Percentiles rank a stretch among this genome's conserved stretches.
Conservation (phyloP, 2,797 vertebrate species). For the Tragelaphus oryx region DNA sequence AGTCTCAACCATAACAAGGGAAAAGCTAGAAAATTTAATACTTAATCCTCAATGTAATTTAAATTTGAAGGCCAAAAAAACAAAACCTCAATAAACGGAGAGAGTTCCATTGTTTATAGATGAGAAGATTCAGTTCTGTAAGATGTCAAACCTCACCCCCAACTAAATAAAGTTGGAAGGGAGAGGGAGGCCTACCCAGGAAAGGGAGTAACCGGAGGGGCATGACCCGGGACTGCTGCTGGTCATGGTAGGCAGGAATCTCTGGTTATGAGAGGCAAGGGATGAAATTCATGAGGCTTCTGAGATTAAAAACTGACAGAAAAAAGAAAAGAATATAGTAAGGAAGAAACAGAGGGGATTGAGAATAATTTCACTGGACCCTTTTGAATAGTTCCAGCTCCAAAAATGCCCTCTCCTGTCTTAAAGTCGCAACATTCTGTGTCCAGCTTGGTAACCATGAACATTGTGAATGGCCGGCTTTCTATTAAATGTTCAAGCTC, state of each 20-base stretch:
- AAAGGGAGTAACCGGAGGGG: neutral
- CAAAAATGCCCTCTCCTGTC: neutral
- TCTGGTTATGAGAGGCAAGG: neutral
- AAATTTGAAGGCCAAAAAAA: neutral
- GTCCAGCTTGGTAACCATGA: neutral
- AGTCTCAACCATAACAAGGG: neutral
- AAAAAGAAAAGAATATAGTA: neutral
- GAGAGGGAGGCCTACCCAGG: neutral
- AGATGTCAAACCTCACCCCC: neutral
- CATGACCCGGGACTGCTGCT: neutral
- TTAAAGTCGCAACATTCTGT: neutral
- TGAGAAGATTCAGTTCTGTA: neutral
- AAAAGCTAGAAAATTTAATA: neutral
- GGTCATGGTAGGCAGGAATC: neutral
- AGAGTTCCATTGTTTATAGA: neutral
- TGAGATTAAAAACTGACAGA: neutral
- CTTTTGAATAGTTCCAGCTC: neutral
- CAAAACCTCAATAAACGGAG: neutral
- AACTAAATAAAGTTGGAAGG: neutral
- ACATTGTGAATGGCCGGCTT: neutral
- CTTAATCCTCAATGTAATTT: neutral
- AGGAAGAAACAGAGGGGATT: neutral
- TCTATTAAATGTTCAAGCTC: neutral
- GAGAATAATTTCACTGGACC: neutral
- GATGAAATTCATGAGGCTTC: neutral